Conservation (phyloP, 2,888 invertebrate species). For the Cheilosia vernalis region DNA sequence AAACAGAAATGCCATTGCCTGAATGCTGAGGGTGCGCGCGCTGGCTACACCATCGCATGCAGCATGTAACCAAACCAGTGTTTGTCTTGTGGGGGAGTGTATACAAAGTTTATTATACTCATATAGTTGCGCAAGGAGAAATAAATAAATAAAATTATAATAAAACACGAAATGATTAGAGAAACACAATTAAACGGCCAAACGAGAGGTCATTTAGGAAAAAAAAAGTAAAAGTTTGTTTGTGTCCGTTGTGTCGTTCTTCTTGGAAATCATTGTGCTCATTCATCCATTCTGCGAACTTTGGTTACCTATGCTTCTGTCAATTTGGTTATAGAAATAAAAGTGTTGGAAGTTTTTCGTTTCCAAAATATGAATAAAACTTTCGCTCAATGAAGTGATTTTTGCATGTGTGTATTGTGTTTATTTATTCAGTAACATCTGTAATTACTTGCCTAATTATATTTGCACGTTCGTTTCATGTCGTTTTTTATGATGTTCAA, state of each 20-base stretch:
- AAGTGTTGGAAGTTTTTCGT: neutral
- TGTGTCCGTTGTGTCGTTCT: neutral
- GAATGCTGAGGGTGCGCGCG: constrained; percentile 27
- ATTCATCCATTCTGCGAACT: constrained; percentile 7
- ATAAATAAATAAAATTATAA: constrained; percentile 51
- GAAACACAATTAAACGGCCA: constrained; percentile 56
- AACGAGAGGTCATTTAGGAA: constrained; percentile 30
- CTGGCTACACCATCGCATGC: constrained; percentile 49
- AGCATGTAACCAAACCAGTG: constrained; percentile 22
- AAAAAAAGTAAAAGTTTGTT: constrained; percentile 65
- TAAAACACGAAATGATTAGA: constrained; percentile 52
- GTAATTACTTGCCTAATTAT: constrained; percentile 17
- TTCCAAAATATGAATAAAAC: neutral
- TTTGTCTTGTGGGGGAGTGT: constrained; percentile 44
- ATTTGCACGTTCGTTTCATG: neutral
- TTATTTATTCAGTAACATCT: constrained; percentile 20
- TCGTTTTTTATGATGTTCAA: constrained; percentile 1
- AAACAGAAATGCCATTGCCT: neutral
- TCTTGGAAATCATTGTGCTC: constrained; percentile 2
- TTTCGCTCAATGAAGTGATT: constrained; percentile 33
- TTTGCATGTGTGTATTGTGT: constrained; percentile 37
- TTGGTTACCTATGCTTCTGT: neutral
- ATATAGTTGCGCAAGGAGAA: constrained; percentile 33
- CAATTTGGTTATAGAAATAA: neutral
- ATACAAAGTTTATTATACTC: neutral